These are phyloP conservation scores for Cliona cf. orientalis DNA, from an alignment of 37 sponge, comb jelly and placozoan genomes.

Conservation along the genomic window DNA sequence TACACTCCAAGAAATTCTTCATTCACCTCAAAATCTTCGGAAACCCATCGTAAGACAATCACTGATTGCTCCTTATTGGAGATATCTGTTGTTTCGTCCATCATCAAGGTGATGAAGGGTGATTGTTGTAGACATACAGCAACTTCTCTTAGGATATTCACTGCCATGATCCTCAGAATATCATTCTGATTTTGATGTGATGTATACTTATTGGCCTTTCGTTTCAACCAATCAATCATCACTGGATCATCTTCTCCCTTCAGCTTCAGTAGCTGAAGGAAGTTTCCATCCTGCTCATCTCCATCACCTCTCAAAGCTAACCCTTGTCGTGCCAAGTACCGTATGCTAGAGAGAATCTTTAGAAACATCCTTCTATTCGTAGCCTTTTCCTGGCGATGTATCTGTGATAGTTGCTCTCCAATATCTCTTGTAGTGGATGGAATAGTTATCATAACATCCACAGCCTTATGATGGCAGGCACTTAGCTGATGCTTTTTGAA, in stretches of 20 bases:
- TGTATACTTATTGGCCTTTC: constrained; percentile 41
- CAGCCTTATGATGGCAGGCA: constrained; percentile 47
- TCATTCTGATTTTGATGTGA: constrained; percentile 64
- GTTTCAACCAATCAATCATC: constrained; percentile 6
- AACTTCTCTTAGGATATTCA: constrained; percentile 31
- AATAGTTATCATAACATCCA: constrained; percentile 3
- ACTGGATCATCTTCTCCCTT: neutral
- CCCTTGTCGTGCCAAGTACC: constrained; percentile 60
- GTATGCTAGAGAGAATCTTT: constrained; percentile 28
- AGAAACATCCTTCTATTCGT: constrained; percentile 23
- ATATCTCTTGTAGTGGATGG: constrained; percentile 52
- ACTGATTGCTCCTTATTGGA: constrained; percentile 54
- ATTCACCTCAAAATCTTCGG: constrained; percentile 26
- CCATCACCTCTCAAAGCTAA: constrained; percentile 57
- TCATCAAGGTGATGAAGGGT: constrained; percentile 51
- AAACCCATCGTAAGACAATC: constrained; percentile 28
- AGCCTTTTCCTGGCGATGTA: constrained; percentile 35
- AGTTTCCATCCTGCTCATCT: constrained; percentile 45
- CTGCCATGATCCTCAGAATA: constrained; percentile 31
- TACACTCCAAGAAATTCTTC: constrained; percentile 71
- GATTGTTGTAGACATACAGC: constrained; percentile 7
- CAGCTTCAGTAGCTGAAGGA: constrained; percentile 39
- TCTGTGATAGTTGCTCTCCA: constrained; percentile 41
- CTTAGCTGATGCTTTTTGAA: constrained; percentile 48
- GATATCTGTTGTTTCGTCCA: constrained; percentile 58